Percentiles rank a stretch among this genome's conserved stretches.
These are phyloP conservation scores for Lamellibrachia columna DNA, from an alignment of 2,888 invertebrate genomes.

Conservation along the genomic window DNA sequence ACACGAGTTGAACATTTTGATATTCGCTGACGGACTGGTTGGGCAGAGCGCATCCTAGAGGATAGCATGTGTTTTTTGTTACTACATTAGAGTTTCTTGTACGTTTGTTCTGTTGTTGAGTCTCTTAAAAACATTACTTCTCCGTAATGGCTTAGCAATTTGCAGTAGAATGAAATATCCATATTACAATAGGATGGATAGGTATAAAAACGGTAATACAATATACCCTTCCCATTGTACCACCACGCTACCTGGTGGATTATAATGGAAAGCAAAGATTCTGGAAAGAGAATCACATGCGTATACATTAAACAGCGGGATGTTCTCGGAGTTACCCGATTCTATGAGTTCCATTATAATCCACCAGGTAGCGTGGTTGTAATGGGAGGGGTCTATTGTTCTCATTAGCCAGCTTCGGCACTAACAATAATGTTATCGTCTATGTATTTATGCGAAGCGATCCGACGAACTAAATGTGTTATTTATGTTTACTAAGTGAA, in stretches of 20 bases:
- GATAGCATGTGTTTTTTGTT: not conserved
- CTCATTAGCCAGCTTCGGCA: not conserved
- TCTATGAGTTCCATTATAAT: too few relatives aligned
- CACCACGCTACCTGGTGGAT: too few relatives aligned
- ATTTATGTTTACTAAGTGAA: not conserved
- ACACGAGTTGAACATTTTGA: conserved; percentile 6
- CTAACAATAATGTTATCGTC: not conserved
- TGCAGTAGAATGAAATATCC: not conserved
- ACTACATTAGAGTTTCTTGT: not conserved
- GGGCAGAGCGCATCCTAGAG: not conserved
- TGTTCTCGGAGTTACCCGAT: too few relatives aligned
- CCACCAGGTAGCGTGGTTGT: too few relatives aligned
- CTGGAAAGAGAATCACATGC: too few relatives aligned
- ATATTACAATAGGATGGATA: not conserved
- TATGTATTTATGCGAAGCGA: not conserved
- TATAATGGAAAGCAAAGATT: too few relatives aligned
- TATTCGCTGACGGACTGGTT: not conserved
- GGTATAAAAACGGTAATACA: too few relatives aligned
- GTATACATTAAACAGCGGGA: too few relatives aligned
- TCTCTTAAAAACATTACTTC: not conserved
- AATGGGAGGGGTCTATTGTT: too few relatives aligned
- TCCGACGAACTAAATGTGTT: not conserved
- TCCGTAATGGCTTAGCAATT: not conserved
- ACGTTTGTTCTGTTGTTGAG: not conserved
- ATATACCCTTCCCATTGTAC: too few relatives aligned